Evolutionary conservation across 2,888 invertebrate genomes (phyloP), one percentile per base, ranked within the genome.

Genomic region (Eupithecia subumbrata): DNA sequence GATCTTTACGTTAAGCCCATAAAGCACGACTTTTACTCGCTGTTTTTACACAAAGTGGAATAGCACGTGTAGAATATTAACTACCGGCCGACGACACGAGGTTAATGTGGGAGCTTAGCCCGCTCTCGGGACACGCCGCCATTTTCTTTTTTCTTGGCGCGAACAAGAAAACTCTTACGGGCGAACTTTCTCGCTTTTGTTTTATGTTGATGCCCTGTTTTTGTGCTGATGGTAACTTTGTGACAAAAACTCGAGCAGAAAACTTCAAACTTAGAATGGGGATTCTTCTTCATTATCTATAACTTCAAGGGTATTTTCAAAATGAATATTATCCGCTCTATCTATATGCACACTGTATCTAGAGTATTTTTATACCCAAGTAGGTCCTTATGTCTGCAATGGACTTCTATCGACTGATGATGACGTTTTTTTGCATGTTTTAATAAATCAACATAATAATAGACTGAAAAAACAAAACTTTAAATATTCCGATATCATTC

Each of bases 61-160:
- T 52, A 79, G 85, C 87, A 81, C 85, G 78, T 86, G 86, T 86
- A 82, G 77, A 81, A 76, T 82, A 91, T 90, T 91, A 92, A 92
- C 89, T 88, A 91, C 87, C 87, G 83, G 84, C 84, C 85, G 85
- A 79, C 87, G 88, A 87, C 89, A 86, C 88, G 87, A 92, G 92
- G 92, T 91, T 93, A 92, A 92, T 92, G 92, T 90, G 79, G 86
- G 86, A 89, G 92, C 91, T 92, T 91, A 91, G 88, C 90, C 85
- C 82, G 84, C 84, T 85, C 84, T 86, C 87, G 85, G 88, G 89
- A 91, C 91, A 91, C 88, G 85, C 78, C 85, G 85, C 84, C 88
- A 87, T 88, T 86, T 87, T 82, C 77, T 83, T 87, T 87, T 88
- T 85, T 85, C 84, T 84, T 80, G 79, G 81, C 80, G 76, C 82